Percentiles rank a stretch among this genome's conserved stretches.
Conservation (phyloP, 1,140 invertebrate genomes). For the Lysiphlebus fabarum region DNA sequence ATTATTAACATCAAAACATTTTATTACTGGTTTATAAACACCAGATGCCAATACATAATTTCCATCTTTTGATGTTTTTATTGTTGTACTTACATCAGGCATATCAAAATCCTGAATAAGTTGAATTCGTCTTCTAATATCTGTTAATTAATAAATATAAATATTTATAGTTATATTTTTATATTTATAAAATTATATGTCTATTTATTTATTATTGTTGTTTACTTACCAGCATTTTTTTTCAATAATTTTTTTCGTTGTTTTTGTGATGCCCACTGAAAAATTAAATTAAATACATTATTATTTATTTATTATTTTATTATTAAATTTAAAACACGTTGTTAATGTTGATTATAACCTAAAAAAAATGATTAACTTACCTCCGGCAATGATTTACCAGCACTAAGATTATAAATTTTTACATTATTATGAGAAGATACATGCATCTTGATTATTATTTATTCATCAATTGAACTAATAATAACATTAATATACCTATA, state of each 20-base stretch:
- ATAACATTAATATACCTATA: not conserved
- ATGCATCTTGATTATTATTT: constrained; percentile 62
- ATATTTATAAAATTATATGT: constrained; percentile 3
- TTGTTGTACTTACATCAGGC: constrained; percentile 86
- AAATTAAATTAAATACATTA: constrained; percentile 31
- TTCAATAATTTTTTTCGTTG: constrained; percentile 82
- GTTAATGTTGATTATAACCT: constrained; percentile 1
- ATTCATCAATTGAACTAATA: constrained; percentile 4
- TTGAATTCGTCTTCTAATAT: constrained; percentile 86
- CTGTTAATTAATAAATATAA: constrained; percentile 44
- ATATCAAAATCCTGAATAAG: constrained; percentile 99
- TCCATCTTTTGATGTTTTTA: constrained; percentile 87
- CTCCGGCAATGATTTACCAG: constrained; percentile 93
- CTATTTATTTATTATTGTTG: too few species aligned
- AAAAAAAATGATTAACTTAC: constrained; percentile 59
- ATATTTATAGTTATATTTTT: constrained; percentile 5
- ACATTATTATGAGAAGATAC: constrained; percentile 87
- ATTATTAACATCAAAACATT: constrained; percentile 95
- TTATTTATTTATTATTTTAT: constrained; percentile 14
- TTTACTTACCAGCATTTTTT: constrained; percentile 74
- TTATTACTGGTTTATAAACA: constrained; percentile 93
- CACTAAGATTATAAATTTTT: constrained; percentile 96
- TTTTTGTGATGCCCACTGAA: constrained; percentile 89
- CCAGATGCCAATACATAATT: constrained; percentile 91
- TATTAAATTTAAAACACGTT: not conserved